phyloP scores from a whole-genome alignment of 2,113 vertebrate genomes.

The Ivindomyrus marchei region DNA sequence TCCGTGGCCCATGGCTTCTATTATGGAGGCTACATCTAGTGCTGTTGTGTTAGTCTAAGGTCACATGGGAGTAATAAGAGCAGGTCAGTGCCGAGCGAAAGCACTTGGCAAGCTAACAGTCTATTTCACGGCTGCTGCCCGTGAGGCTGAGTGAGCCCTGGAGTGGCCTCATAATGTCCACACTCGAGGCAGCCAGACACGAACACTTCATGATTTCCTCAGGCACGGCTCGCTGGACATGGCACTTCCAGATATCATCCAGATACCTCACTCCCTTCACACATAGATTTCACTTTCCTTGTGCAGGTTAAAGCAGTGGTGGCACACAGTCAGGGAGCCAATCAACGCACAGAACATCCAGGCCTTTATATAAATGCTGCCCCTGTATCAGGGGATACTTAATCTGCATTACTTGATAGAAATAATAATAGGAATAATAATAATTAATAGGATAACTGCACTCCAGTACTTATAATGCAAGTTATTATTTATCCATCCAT shows the following conservation, averaged over 20 bases:
- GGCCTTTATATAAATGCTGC: background rate
- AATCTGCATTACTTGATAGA: background rate
- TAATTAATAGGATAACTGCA: background rate
- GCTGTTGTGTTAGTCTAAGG: background rate
- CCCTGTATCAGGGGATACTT: background rate
- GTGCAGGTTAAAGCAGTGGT: background rate
- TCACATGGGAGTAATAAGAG: background rate
- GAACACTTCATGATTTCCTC: background rate
- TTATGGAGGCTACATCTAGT: background rate
- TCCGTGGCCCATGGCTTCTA: background rate
- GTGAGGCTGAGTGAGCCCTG: background rate
- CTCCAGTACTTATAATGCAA: background rate
- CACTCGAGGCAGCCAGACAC: background rate
- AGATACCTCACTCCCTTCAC: background rate
- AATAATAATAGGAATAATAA: background rate
- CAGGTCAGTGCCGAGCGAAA: background rate
- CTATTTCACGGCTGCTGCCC: background rate
- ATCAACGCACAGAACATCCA: background rate
- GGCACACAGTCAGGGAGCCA: background rate
- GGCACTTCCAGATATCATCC: background rate
- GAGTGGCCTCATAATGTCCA: background rate
- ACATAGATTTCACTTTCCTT: background rate
- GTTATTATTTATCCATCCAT: background rate
- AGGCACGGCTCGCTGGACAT: background rate
- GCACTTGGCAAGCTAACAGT: background rate